A percentile compares a stretch with the other conserved stretches of the same genome.
Evolutionary conservation across 2,797 vertebrate species (phyloP).

Genomic region (Ptychadena robeensis): DNA sequence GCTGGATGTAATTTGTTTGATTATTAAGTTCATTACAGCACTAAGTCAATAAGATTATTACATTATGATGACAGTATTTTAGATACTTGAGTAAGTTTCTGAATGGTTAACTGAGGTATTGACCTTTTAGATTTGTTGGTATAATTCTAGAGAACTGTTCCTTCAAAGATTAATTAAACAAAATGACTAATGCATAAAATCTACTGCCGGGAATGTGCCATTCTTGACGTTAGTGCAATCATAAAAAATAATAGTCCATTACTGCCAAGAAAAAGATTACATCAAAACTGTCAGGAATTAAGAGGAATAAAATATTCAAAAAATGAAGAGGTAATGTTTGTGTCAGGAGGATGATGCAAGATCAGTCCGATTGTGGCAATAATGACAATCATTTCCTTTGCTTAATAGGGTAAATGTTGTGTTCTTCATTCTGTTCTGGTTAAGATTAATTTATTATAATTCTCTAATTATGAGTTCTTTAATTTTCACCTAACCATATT

Average conservation of each 20-base stretch:
- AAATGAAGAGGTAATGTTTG: neutral
- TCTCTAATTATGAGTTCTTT: neutral
- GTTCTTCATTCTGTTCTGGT: neutral
- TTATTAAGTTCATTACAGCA: constrained; percentile 2
- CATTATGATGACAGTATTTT: constrained; percentile 31
- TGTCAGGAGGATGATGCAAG: neutral
- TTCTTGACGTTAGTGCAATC: constrained; percentile 55
- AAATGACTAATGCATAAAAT: constrained; percentile 58
- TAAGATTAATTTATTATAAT: neutral
- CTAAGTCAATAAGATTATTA: constrained; percentile 19
- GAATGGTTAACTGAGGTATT: constrained; percentile 17
- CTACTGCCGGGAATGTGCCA: constrained; percentile 39
- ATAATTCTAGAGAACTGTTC: constrained; percentile 37
- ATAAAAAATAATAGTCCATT: constrained; percentile 57
- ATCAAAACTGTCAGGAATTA: constrained; percentile 30
- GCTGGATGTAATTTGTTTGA: constrained; percentile 14
- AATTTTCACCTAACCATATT: too few species aligned
- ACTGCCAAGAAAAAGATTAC: constrained; percentile 35
- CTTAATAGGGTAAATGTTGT: neutral
- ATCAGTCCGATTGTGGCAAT: constrained; percentile 2
- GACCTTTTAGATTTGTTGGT: constrained; percentile 51
- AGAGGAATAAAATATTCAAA: constrained; percentile 13
- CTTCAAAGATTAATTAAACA: constrained; percentile 52
- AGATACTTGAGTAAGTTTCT: constrained; percentile 5
- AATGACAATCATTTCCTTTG: neutral